A percentile compares a stretch with the other conserved stretches of the same genome.
These are phyloP conservation scores for Conus canariensis DNA, from an alignment of 2,888 invertebrate species.

Conservation along the genomic window DNA sequence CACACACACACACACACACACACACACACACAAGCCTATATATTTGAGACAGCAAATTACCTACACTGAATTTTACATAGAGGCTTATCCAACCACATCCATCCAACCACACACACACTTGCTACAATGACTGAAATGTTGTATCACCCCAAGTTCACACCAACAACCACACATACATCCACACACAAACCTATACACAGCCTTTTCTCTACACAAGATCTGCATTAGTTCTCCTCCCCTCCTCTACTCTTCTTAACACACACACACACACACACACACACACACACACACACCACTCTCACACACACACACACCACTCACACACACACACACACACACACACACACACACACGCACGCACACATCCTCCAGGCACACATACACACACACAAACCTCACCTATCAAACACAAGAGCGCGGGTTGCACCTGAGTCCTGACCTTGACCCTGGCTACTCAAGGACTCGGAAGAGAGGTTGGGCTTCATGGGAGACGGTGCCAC, in stretches of 20 bases:
- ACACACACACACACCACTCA: neutral
- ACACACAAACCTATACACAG: neutral
- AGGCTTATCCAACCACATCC: too few species aligned
- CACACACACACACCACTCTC: neutral
- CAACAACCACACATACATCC: neutral
- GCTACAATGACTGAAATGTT: too few species aligned
- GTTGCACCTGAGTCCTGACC: neutral
- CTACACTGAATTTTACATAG: too few species aligned
- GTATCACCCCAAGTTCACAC: too few species aligned
- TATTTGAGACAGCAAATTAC: too few species aligned
- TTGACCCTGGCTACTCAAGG: conserved; percentile 54
- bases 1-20: neutral
- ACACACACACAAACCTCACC: neutral
- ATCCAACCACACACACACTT: too few species aligned
- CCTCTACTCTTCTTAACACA: neutral
- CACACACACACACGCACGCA: neutral
- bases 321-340: neutral
- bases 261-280: neutral
- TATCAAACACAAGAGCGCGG: conserved; percentile 40
- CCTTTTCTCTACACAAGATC: too few species aligned
- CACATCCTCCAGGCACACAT: neutral
- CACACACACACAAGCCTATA: too few species aligned
- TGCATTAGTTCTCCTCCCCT: too few species aligned
- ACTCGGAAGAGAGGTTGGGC: conserved; percentile 68
- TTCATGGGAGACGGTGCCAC: conserved; percentile 72